A percentile compares a stretch with the other conserved stretches of the same genome.
Evolutionary conservation across 2,888 invertebrate species (phyloP).

Genomic region (Ypsolopha scabrella): DNA sequence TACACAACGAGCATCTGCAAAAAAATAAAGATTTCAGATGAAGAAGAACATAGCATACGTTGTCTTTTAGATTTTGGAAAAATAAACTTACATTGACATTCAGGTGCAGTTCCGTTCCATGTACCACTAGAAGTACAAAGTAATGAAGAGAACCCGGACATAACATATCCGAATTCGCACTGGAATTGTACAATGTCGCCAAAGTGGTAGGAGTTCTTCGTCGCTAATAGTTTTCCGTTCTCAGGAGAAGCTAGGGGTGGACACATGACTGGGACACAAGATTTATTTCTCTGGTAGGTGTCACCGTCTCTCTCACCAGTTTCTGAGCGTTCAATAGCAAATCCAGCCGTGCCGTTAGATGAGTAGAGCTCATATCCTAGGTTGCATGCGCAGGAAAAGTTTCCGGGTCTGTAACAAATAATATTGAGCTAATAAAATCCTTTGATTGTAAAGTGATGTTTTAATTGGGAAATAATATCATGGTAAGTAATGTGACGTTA

Average conservation of each 20-base stretch:
- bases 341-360: constrained; percentile 91
- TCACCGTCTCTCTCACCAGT: constrained; percentile 91
- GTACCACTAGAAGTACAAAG: constrained; percentile 90
- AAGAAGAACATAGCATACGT: background rate
- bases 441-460: background rate
- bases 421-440: background rate
- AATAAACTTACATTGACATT: constrained; percentile 86
- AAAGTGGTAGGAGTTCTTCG: constrained; percentile 86
- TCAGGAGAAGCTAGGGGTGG: constrained; percentile 81
- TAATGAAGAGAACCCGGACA: constrained; percentile 88
- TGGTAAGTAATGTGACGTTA: background rate
- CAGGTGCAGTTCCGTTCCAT: constrained; percentile 95
- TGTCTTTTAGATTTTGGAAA: background rate
- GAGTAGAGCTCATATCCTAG: constrained; percentile 92
- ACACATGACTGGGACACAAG: constrained; percentile 95
- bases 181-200: constrained; percentile 92
- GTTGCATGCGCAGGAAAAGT: constrained; percentile 89
- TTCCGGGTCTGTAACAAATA: constrained; percentile 75
- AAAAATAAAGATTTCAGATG: background rate
- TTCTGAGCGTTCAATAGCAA: constrained; percentile 82
- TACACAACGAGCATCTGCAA: constrained; percentile 87
- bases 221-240: constrained; percentile 86
- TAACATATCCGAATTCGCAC: constrained; percentile 94
- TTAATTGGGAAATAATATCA: background rate
- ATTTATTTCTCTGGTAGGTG: constrained; percentile 90